Evolutionary conservation across 2,113 vertebrate genomes (phyloP), one percentile per base, ranked within the genome.

Genomic region (Promerops cafer): DNA sequence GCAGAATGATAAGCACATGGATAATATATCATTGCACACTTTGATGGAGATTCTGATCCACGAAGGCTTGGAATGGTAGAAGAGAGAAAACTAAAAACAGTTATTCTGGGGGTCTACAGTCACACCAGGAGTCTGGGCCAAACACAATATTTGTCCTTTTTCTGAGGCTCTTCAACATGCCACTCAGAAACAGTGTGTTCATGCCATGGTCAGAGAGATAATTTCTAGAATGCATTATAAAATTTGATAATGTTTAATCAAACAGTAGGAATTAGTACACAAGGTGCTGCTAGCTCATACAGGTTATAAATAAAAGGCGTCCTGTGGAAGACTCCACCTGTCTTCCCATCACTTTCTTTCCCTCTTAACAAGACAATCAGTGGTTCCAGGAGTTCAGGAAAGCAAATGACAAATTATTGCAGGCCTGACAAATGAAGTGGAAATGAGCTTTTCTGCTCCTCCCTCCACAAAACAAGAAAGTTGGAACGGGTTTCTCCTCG

Each of bases 31-130:
- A 77, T 16, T 57, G 71, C 70, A 94, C 56, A 79, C 24, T 68
- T 16, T 93, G 87, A 94, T 52, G 74, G 68, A 97, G 69, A 96
- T 77, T 84, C 81, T 97, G 95, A 96, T 93, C 39, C 31, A 16
- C 23, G 20, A 54, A 93, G 28, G 54, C 31, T 96, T 92, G 65
- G 80, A 96, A 83, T 31, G 22, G 80, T 83, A 68, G 72, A 93
- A 87, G 42, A 95, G 17, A 70, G 52, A 91, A 80, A 80, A 83
- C 13, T 30, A 35, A 89, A 79, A 86, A 49, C 10, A 37, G 13
- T 44, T 87, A 60, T 89, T 69, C 90, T 50, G 54, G 44, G 45
- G 18, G 16, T n/a, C 68, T 81, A 47, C 37, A 13, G 10, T 64
- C 57, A 50, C 9, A 33, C 13, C 64, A 96, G 60, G n/a, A 61